Conservation (phyloP, 2,113 vertebrate genomes). For the Piaya cayana region DNA sequence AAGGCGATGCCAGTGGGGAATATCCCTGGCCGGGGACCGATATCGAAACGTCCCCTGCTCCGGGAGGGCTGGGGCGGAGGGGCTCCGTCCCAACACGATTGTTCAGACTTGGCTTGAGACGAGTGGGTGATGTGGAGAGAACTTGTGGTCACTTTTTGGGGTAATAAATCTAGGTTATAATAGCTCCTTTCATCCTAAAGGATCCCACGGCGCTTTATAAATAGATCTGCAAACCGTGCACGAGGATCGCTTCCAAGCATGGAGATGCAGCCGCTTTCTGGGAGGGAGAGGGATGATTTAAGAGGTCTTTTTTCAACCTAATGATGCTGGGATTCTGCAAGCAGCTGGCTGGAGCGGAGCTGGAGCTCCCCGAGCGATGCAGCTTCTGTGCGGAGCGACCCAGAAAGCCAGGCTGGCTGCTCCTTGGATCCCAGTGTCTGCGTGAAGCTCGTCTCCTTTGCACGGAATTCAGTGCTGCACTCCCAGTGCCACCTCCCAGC, state of each 20-base stretch:
- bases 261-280: not conserved
- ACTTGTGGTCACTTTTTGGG: not conserved
- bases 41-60: not conserved
- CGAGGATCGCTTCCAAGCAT: slow-evolving; percentile 1
- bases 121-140: not conserved
- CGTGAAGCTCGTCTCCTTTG: not conserved
- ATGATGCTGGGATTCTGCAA: not conserved
- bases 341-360: not conserved
- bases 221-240: not conserved
- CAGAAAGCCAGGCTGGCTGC: not conserved
- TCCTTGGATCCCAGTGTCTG: accelerated
- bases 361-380: not conserved
- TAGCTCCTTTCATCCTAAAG: not conserved
- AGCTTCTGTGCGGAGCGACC: not conserved
- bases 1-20: not conserved
- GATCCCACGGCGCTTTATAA: slow-evolving; percentile 38
- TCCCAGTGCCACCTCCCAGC: not conserved
- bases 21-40: not conserved
- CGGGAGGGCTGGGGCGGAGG: no score
- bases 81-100: accelerated
- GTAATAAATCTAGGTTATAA: not conserved
- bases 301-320: no score
- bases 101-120: accelerated
- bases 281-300: not conserved
- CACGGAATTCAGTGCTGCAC: accelerated